phyloP scores from a whole-genome alignment of 23 tunicate genomes.

The Phallusia fumigata region DNA sequence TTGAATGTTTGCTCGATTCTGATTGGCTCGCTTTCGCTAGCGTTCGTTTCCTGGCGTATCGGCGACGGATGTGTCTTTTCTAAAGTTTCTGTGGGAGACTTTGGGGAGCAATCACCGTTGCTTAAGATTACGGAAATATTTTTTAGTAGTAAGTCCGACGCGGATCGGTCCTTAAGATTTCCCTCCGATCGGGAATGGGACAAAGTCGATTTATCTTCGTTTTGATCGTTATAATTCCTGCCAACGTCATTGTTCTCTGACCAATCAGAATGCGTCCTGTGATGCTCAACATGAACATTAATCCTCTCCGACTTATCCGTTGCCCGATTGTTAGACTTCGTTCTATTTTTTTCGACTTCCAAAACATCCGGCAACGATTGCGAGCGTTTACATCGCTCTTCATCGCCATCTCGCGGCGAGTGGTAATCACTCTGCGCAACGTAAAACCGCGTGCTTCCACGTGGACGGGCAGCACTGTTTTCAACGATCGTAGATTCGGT shows the following conservation, averaged over 20 bases:
- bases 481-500: conserved; percentile 1
- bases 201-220: neutral
- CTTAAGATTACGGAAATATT: neutral
- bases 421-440: neutral
- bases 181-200: neutral
- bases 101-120: neutral
- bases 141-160: neutral
- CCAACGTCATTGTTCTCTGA: neutral
- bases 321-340: neutral
- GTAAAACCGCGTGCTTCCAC: neutral
- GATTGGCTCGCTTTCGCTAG: too few relatives aligned
- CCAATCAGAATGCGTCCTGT: neutral
- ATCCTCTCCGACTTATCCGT: neutral
- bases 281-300: neutral
- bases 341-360: neutral
- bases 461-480: neutral
- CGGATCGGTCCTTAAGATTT: neutral
- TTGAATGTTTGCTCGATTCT: too few relatives aligned
- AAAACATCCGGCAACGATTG: conserved; percentile 31
- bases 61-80: neutral
- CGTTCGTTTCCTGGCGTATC: too few relatives aligned
- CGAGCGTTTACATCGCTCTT: conserved; percentile 4
- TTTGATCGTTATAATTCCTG: neutral
- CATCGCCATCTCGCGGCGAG: neutral
- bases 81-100: neutral